Evolutionary conservation across 2,888 invertebrate genomes (phyloP).

Genomic region (Tenthredo mesomela): DNA sequence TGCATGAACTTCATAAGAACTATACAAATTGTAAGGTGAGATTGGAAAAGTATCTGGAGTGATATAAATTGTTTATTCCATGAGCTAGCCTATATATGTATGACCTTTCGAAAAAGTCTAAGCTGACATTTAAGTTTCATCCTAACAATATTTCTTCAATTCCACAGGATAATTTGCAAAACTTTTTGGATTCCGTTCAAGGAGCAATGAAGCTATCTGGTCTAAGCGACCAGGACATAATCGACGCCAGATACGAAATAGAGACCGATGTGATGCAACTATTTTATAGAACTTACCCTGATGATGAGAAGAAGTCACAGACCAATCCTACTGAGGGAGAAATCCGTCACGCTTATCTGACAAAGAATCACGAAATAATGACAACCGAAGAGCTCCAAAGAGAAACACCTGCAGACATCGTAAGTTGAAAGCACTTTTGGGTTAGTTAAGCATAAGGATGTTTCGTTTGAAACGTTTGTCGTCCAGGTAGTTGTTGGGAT

Average conservation of each 20-base stretch:
- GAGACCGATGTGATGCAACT: background rate
- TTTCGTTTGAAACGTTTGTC: background rate
- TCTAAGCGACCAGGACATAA: background rate
- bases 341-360: conserved; percentile 63
- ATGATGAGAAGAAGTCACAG: background rate
- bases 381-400: conserved; percentile 58
- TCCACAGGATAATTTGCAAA: conserved; percentile 59
- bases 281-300: background rate
- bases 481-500: too few species aligned
- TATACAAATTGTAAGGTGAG: conserved; percentile 66
- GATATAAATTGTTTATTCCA: background rate
- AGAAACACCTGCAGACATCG: conserved; percentile 47
- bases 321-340: conserved; percentile 49
- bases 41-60: background rate
- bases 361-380: conserved; percentile 60
- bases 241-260: background rate
- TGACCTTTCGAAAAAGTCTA: background rate
- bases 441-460: background rate
- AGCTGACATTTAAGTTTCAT: background rate
- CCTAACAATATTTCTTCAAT: background rate
- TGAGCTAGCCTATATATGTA: background rate
- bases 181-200: conserved; percentile 56
- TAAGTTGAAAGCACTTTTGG: conserved; percentile 30
- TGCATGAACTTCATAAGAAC: conserved; percentile 59
- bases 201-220: conserved; percentile 56